Evolutionary conservation across 2,113 vertebrate genomes (phyloP).

Genomic region (Rhabdomys dilectus): DNA sequence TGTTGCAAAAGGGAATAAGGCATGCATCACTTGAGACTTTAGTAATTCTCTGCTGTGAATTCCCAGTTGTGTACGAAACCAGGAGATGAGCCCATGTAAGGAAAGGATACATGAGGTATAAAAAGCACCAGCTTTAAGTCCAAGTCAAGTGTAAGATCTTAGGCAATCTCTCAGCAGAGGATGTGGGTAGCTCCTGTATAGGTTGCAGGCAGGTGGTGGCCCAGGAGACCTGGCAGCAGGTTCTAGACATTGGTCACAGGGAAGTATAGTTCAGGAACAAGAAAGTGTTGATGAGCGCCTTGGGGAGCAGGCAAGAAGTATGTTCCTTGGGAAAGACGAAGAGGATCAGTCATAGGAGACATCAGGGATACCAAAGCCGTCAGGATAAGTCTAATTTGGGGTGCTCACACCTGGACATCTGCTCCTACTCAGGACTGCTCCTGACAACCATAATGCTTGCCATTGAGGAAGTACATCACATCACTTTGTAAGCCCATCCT

Average conservation of each 20-base stretch:
- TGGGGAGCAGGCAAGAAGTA: not conserved
- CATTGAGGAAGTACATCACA: no score
- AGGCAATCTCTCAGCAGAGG: not conserved
- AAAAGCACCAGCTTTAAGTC: not conserved
- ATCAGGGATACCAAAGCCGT: not conserved
- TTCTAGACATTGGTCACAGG: fast-evolving
- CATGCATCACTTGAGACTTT: not conserved
- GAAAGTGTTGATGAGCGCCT: not conserved
- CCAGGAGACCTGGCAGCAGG: not conserved
- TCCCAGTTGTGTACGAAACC: not conserved
- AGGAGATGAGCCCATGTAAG: not conserved
- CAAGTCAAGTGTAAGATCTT: not conserved
- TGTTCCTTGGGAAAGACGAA: not conserved
- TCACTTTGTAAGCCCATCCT: not conserved
- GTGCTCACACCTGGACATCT: not conserved
- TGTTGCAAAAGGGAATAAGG: not conserved
- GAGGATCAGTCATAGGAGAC: not conserved
- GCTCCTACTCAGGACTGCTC: not conserved
- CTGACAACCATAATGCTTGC: not conserved
- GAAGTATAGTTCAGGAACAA: not conserved
- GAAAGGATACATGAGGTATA: not conserved
- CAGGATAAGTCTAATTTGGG: no score
- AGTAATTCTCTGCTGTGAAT: not conserved
- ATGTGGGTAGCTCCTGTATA: not conserved
- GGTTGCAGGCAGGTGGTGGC: not conserved